Base-by-base conservation (phyloP, 1,140 invertebrate species). In the Eumeta japonica region DNA sequence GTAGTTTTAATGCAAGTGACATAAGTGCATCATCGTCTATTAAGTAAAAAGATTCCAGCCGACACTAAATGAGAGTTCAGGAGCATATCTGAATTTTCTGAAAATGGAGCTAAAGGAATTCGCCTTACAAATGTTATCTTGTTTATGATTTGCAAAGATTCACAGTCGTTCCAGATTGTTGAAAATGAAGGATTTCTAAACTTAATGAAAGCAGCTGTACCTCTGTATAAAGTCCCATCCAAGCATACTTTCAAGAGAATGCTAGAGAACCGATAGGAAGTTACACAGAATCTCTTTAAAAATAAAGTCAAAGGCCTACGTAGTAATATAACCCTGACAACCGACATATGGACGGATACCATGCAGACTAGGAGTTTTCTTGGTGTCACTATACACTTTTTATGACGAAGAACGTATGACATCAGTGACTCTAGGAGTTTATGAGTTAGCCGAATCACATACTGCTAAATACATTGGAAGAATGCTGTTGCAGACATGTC, bases 71-170 rank as follows among this genome's bases (percentile, higher is more conserved):
- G n/a, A n/a, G n/a, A n/a, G n/a, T 38, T 43, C 30, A 43, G 35
- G 19, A 33, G 30, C 15, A 43, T 43, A 34, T 37, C 41, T 34
- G 28, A 43, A 45, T 48, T 40, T 41, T 33, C 35, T 48, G 45
- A 48, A 40, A 48, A 43, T 39, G 38, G 45, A 36, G 37, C 41
- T 36, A 48, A 48, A 34, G 41, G 42, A 41, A 41, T 45, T 48
- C 42, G 18, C 24, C 33, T 48, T 34, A 45, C 38, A 34, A 45
- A 56, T 44, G 34, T 45, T 27, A 46, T 62, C 34, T 41, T 61
- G 14, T 58, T 37, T 35, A 64, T 60, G 58, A 58, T 64, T 28
- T 40, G 48, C 13, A 53, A 54, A 41, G 54, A 62, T 40, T 43
- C 35, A 36, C 48, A 57, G 33, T 55, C 50, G 15, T 41, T 61